Evolutionary conservation across 2,888 invertebrate genomes (phyloP).

Genomic region (Ophion slaviceki): DNA sequence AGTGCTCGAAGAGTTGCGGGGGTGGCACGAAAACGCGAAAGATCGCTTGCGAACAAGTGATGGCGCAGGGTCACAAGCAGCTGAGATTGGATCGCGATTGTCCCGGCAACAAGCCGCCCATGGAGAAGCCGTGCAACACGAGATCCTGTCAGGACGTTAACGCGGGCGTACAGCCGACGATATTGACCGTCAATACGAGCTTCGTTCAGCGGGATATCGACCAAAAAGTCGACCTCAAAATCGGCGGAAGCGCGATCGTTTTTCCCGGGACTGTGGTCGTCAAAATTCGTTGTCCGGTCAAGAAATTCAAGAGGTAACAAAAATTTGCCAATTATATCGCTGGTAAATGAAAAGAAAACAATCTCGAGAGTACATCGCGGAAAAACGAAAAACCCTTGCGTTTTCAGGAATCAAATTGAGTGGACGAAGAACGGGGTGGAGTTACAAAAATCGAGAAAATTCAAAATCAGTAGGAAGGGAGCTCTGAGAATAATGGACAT

Average conservation of each 20-base stretch:
- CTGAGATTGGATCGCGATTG: constrained; percentile 91
- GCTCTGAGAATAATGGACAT: constrained; percentile 94
- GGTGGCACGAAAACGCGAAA: constrained; percentile 94
- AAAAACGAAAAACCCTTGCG: background rate
- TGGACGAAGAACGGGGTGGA: constrained; percentile 95
- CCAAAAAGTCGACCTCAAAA: constrained; percentile 91
- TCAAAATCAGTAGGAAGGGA: constrained; percentile 96
- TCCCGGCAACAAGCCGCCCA: constrained; percentile 89
- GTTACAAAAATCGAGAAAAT: constrained; percentile 91
- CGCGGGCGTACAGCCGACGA: constrained; percentile 90
- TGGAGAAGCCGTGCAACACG: constrained; percentile 93
- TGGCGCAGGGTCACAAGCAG: constrained; percentile 96
- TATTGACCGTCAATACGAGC: constrained; percentile 90
- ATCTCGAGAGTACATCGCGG: background rate
- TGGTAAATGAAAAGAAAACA: background rate
- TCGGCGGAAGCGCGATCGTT: constrained; percentile 95
- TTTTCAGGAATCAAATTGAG: constrained; percentile 89
- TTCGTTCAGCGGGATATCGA: constrained; percentile 93
- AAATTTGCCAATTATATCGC: background rate
- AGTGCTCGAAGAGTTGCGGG: constrained; percentile 97
- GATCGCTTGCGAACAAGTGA: constrained; percentile 94
- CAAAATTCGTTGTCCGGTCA: constrained; percentile 97
- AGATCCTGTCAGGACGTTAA: constrained; percentile 89
- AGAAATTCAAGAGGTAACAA: constrained; percentile 86
- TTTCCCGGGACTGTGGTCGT: constrained; percentile 94